Evolutionary conservation across 2,888 invertebrate genomes (phyloP), one percentile per base, ranked within the genome.

Genomic region (Eristalis arbustorum): DNA sequence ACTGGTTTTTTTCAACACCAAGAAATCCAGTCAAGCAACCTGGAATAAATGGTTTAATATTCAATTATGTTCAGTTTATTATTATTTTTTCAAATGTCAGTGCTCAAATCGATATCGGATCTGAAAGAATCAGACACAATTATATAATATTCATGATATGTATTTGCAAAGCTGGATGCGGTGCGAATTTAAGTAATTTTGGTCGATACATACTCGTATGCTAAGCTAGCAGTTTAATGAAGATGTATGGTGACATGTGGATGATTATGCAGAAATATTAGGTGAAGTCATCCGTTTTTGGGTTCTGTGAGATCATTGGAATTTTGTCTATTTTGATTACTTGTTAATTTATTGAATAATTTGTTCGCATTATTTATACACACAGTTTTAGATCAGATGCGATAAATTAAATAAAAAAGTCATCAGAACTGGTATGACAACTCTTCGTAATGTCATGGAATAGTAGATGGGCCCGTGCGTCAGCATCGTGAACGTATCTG

Each of bases 21-120:
- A 49, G 18, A 18, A 49, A 49, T 49, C 49, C 49, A 49, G 49
- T 49, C 49, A 28, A 34, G 22, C 40, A 69, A 69, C 57, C 69
- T 69, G 22, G 69, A 69, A 69, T 37, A 22, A 10, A 69, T 69
- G 37, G 37, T 59, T 68, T 59, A 59, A 69, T 59, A 69, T 59
- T 59, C 59, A 22, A 22, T 25, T 59, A 28, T 18, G 49, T 49
- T 18, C 8, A 49, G 49, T 49, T 18, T 1, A n/a, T n/a, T 31
- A 1, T 31, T 10, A 18, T 18, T 11, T 34, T 59, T 69, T 69
- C 59, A 37, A 69, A 69, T 59, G 23, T 59, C 59, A 69, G 23
- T 49, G 49, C 49, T 49, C 49, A 18, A 18, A 8, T 18, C 49
- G 6, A 49, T 18, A 18, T 49, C 18, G 49, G 5, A 3, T 49